Evolutionary conservation across 2,113 vertebrate genomes (phyloP).

Genomic region (Chinchilla lanigera): DNA sequence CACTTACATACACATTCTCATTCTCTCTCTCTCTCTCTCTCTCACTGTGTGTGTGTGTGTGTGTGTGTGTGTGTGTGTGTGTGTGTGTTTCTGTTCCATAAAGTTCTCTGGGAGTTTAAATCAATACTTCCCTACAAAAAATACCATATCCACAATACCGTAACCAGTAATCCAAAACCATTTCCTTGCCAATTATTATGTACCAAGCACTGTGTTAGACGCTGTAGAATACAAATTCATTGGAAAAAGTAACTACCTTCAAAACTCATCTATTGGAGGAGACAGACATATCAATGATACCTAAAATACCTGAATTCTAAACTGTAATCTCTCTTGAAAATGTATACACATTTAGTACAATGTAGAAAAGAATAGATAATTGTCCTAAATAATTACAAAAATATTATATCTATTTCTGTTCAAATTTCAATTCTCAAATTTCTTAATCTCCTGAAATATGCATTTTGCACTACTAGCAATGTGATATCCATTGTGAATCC

Average conservation of each 20-base stretch:
- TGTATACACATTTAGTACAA: neutral
- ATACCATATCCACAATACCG: neutral
- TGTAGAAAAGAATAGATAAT: neutral
- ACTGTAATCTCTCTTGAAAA: neutral
- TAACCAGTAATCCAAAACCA: neutral
- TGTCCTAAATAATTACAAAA: neutral
- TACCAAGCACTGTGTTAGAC: neutral
- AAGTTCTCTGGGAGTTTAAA: neutral
- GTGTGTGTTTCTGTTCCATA: neutral
- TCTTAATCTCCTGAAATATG: slow-evolving; percentile 12
- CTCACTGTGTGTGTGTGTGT: too few relatives aligned
- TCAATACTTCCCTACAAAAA: neutral
- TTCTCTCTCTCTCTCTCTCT: too few relatives aligned
- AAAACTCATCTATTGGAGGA: neutral
- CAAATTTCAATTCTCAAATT: neutral
- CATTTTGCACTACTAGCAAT: neutral
- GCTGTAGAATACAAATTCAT: neutral
- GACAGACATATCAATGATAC: neutral
- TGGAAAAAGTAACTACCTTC: neutral
- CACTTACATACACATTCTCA: neutral
- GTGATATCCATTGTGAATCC: neutral
- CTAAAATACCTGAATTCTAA: neutral
- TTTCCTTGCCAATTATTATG: neutral
- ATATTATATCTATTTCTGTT: neutral
- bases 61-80: too few relatives aligned